phyloP scores from a whole-genome alignment of 2,797 vertebrate genomes.

The Sebastes nivosus region DNA sequence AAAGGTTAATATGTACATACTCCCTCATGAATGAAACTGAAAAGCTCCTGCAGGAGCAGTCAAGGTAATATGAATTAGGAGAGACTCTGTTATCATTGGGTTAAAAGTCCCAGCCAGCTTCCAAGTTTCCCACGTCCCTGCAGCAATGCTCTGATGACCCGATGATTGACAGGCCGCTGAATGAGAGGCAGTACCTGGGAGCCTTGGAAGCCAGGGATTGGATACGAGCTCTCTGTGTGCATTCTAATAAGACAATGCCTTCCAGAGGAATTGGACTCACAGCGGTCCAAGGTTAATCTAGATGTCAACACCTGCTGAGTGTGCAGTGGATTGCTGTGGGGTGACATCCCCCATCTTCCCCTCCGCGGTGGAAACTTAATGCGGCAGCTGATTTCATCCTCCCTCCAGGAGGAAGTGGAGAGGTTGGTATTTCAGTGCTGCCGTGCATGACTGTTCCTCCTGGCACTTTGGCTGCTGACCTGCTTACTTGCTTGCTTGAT shows the following conservation, averaged over 20 bases:
- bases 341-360: conserved; percentile 72
- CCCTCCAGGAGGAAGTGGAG: conserved; percentile 75
- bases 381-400: conserved; percentile 84
- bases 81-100: conserved; percentile 15
- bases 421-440: conserved; percentile 47
- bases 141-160: conserved; percentile 49
- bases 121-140: conserved; percentile 43
- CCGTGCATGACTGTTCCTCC: conserved; percentile 47
- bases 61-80: conserved; percentile 18
- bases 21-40: conserved; percentile 4
- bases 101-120: conserved; percentile 41
- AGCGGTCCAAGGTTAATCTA: conserved; percentile 91
- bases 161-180: conserved; percentile 67
- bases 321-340: conserved; percentile 85
- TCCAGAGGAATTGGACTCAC: conserved; percentile 77
- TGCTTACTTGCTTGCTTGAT: conserved; percentile 45
- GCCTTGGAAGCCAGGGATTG: conserved; percentile 61
- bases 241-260: conserved; percentile 87
- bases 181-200: conserved; percentile 61
- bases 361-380: conserved; percentile 85
- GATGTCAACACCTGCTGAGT: conserved; percentile 90
- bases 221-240: conserved; percentile 66
- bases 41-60: conserved; percentile 13
- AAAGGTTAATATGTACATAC: neutral
- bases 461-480: conserved; percentile 55